Conservation (phyloP, 2,113 vertebrate genomes). For the Tursiops truncatus region DNA sequence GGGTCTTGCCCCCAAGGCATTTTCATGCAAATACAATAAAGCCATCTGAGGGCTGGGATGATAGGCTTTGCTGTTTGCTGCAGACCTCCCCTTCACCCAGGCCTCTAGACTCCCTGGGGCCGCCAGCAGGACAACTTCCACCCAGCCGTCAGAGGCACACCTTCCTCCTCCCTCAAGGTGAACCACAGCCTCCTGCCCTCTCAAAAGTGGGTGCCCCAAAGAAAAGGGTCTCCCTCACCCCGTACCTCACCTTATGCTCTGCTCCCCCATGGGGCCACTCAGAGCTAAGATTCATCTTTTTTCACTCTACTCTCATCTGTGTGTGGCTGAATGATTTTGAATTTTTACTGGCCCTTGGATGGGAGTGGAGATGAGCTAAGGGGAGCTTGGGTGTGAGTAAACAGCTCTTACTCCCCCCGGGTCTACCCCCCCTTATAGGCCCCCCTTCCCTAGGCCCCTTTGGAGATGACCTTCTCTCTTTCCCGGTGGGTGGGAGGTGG, state of each 20-base stretch:
- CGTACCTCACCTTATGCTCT: not conserved
- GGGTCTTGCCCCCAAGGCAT: not conserved
- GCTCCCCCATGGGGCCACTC: not conserved
- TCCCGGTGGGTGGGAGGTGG: conserved; percentile 69
- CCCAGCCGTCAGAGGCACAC: not conserved
- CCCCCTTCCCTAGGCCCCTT: conserved; percentile 32
- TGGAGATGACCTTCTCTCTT: conserved; percentile 68
- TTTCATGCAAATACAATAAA: not conserved
- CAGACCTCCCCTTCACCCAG: not conserved
- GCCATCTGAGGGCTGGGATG: not conserved
- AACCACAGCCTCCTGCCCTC: not conserved
- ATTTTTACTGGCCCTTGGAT: conserved; percentile 13
- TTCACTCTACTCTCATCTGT: not conserved
- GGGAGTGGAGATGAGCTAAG: conserved; percentile 43
- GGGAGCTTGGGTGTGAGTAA: conserved; percentile 26
- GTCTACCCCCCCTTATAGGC: not conserved
- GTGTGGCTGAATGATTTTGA: not conserved
- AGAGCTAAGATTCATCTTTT: not conserved
- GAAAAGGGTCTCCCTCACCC: not conserved
- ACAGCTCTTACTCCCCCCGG: not conserved
- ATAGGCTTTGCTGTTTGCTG: not conserved
- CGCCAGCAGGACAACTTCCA: not conserved
- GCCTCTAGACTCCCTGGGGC: not conserved
- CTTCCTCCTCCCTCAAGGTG: not conserved
- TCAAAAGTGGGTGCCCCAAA: not conserved